Conservation (phyloP, 2,888 invertebrate genomes). For the Drosophila neotestacea region DNA sequence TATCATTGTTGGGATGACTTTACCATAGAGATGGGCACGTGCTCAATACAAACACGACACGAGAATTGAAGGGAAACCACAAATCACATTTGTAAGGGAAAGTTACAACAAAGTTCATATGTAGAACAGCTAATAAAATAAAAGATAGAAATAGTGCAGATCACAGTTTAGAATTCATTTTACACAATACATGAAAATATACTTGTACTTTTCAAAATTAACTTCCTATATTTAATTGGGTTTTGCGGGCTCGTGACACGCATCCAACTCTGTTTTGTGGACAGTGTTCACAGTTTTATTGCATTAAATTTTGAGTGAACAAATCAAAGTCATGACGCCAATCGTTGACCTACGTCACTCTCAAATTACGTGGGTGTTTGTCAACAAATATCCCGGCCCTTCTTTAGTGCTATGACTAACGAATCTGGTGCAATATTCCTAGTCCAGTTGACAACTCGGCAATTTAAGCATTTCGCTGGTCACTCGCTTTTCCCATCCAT, state of each 20-base stretch:
- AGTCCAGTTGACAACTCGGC: conserved; percentile 49
- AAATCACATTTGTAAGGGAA: not conserved
- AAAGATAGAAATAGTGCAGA: too few relatives aligned
- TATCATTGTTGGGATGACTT: conserved; percentile 43
- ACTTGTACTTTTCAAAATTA: not conserved
- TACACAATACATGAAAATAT: not conserved
- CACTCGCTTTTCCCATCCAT: conserved; percentile 30
- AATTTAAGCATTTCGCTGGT: conserved; percentile 53
- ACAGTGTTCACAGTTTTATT: conserved; percentile 50
- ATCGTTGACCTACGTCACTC: conserved; percentile 71
- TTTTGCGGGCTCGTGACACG: conserved; percentile 3
- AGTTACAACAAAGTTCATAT: too few relatives aligned
- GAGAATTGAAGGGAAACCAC: not conserved
- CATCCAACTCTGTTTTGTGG: conserved; percentile 16
- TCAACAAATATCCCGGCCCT: not conserved
- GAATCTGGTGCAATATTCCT: conserved; percentile 39
- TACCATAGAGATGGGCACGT: conserved; percentile 2
- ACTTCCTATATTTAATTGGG: not conserved
- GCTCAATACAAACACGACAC: not conserved
- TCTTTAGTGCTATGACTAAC: conserved; percentile 14
- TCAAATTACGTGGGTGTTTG: conserved; percentile 48
- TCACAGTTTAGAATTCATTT: too few relatives aligned
- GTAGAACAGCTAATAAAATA: too few relatives aligned
- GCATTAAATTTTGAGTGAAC: conserved; percentile 48
- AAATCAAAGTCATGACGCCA: conserved; percentile 72